Base-by-base conservation (phyloP, 2,888 invertebrate species). In the Panzeria rudis region DNA sequence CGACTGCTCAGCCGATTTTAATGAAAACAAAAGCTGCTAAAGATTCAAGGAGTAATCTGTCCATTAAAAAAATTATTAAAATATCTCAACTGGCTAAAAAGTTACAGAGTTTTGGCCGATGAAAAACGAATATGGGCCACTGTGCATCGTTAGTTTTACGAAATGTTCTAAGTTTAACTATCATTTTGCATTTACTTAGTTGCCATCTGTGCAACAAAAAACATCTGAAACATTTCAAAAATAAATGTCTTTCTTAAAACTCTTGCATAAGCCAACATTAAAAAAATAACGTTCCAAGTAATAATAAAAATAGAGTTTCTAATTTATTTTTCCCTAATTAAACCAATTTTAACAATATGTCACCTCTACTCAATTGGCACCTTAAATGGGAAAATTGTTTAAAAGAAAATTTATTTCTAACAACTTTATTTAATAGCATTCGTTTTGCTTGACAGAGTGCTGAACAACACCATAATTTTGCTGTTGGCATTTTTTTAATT, bases 401-500 rank as follows among this genome's bases (percentile, higher is more conserved):
- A 29, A 17, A 32, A 41, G 29, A 71, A 38, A 69, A 50, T 32
- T 50, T 47, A 35, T 52, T 77, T 77, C 47, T 23, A 72, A 50
- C 66, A 77, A 78, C 50, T 83, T 78, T 52, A 68, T 68, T 64
- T 79, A 62, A 75, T 64, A 50, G 4, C 78, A 72, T 61, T 66
- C 41, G 47, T 76, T n/a, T 83, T 62, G 13, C 41, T 38, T 66
- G 64, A 29, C 52, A 52, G 75, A 75, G 47, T 71, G 56, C 47
- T 61, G 54, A 73, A 75, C 62, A 82, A 73, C 44, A 73, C 44
- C 80, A 81, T 77, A 84, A 83, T 83, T 76, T 82, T 85, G 82
- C 68, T 84, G 52, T 84, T 72, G 71, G 69, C 59, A 77, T 81
- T 84, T 77, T 83, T 86, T 86, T 87, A 86, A 87, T 87, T 87